phyloP scores from a whole-genome alignment of 2,888 invertebrate species.

The Drosophila colorata region DNA sequence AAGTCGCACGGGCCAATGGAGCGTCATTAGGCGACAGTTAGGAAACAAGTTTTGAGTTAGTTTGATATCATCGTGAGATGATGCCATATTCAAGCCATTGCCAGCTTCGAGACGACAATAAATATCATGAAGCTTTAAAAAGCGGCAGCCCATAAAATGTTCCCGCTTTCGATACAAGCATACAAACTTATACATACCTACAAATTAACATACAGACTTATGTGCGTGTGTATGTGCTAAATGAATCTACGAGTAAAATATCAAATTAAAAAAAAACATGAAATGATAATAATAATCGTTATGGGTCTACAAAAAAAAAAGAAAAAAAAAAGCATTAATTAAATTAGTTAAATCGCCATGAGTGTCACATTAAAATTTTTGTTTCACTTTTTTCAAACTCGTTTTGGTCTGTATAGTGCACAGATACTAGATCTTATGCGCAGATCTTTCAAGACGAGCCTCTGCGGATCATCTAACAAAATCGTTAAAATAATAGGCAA shows the following conservation, averaged over 20 bases:
- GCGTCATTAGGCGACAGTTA: slow-evolving; percentile 64
- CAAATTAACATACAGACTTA: background rate
- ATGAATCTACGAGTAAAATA: slow-evolving; percentile 11
- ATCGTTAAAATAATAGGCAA: background rate
- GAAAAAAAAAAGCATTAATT: slow-evolving; percentile 63
- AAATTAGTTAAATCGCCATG: slow-evolving; percentile 74
- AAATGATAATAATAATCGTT: slow-evolving; percentile 67
- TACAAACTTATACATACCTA: background rate
- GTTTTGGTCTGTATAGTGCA: slow-evolving; percentile 23
- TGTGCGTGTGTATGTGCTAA: slow-evolving; percentile 5
- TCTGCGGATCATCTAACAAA: slow-evolving; percentile 18
- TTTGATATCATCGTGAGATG: slow-evolving; percentile 33
- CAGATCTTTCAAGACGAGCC: slow-evolving; percentile 42
- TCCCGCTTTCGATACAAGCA: slow-evolving; percentile 35
- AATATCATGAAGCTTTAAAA: slow-evolving; percentile 49
- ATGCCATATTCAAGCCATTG: slow-evolving; percentile 44
- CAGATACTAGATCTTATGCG: slow-evolving; percentile 14
- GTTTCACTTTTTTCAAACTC: slow-evolving; percentile 40
- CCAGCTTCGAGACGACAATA: slow-evolving; percentile 29
- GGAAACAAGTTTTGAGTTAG: slow-evolving; percentile 56
- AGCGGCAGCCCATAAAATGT: slow-evolving; percentile 45
- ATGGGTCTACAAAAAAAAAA: slow-evolving; percentile 43
- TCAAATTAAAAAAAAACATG: slow-evolving; percentile 34
- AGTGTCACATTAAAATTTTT: slow-evolving; percentile 66
- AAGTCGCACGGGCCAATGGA: slow-evolving; percentile 59